phyloP scores from a whole-genome alignment of 2,888 invertebrate species.

The Hipparchia sbordonii region DNA sequence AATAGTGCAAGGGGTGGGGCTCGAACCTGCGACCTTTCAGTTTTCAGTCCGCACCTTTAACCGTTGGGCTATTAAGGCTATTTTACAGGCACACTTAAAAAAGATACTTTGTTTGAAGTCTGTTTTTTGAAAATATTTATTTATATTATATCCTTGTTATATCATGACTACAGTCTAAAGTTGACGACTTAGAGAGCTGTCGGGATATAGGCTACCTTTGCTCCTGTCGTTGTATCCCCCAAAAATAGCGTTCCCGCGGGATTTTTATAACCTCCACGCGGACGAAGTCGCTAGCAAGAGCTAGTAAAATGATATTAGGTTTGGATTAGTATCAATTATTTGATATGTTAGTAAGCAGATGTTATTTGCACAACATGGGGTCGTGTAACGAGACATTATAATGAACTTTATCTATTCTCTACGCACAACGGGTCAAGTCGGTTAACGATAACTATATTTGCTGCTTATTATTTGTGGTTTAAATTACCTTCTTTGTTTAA shows the following conservation, averaged over 20 bases:
- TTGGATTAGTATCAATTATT: too few species aligned
- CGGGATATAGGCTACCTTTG: background rate
- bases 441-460: conserved; percentile 2
- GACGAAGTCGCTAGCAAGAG: too few species aligned
- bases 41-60: too few species aligned
- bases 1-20: too few species aligned
- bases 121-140: too few species aligned
- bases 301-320: too few species aligned
- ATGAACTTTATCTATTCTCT: conserved; percentile 4
- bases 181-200: background rate
- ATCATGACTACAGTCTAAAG: background rate
- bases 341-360: background rate
- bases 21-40: too few species aligned
- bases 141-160: too few species aligned
- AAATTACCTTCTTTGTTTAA: background rate
- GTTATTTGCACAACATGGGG: conserved; percentile 1
- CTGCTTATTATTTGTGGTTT: conserved; percentile 8
- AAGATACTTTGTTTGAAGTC: too few species aligned
- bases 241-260: background rate
- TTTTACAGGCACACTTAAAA: too few species aligned
- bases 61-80: too few species aligned
- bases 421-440: background rate
- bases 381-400: background rate
- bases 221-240: background rate
- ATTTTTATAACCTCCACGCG: background rate